Base-by-base conservation (phyloP, 2,888 invertebrate species). In the Caenorhabditis afra region DNA sequence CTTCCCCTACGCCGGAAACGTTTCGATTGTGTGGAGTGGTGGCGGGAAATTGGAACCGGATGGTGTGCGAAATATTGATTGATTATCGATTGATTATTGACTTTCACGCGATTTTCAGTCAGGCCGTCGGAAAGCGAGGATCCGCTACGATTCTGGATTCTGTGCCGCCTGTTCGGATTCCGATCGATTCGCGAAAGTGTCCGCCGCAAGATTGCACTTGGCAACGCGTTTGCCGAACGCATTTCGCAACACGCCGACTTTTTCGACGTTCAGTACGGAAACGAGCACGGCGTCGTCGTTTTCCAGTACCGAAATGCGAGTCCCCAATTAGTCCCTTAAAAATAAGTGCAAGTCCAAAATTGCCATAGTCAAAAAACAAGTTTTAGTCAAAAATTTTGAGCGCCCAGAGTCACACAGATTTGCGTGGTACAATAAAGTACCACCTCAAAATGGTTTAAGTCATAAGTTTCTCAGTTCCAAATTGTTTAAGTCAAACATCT, bases 271-370 rank as follows among this genome's bases (percentile, higher is more conserved):
- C 22, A 53, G 22, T 49, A 80, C 66, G 45, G 23, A 1, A 80
- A 80, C 29, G 75, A 80, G 11, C 80, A 80, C 22, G 80, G 80
- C 3, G 58, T 80, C 16, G 22, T 59, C 0, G 29, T 76, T 5
- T 80, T 80, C 41, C 80, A 80, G 45, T 80, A 80, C 35, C 45
- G 41, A n/a, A 76, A 76, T 68, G 75, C 75, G 10, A 44, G n/a
- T n/a, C n/a, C n/a, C n/a, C n/a, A n/a, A n/a, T n/a, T n/a, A n/a
- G n/a, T n/a, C n/a, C n/a, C n/a, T n/a, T n/a, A n/a, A n/a, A n/a
- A n/a, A n/a, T n/a, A n/a, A n/a, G n/a, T n/a, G n/a, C n/a, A n/a
- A n/a, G n/a, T n/a, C n/a, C n/a, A n/a, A n/a, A n/a, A n/a, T n/a
- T n/a, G n/a, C n/a, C n/a, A n/a, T n/a, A n/a, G n/a, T n/a, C n/a